Base-by-base conservation (phyloP, 2,888 invertebrate species). In the Drosophila cracens region DNA sequence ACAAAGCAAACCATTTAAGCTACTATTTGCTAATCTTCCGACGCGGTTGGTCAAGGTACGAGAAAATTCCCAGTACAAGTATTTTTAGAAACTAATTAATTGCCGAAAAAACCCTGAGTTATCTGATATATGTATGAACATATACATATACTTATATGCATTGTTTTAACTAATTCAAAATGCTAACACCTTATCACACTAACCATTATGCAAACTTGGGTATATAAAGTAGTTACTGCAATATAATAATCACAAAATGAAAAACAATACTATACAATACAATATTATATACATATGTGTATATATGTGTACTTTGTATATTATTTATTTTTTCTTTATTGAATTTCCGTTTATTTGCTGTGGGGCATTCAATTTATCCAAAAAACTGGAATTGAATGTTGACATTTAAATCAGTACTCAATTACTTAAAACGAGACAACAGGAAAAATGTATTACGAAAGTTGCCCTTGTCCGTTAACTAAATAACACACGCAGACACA, bases 321-420 rank as follows among this genome's bases (percentile, higher is more conserved):
- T 46, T n/a, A 54, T 52, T 51, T 34, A 46, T 36, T 7, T 46
- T 13, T 43, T 38, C 31, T 29, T 46, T 64, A 40, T 76, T 53
- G 62, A 36, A 46, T 63, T 63, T 52, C 40, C 49, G 27, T 48
- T 77, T 65, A 49, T 76, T 65, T 72, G 48, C 66, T 33, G 34
- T 72, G 34, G 60, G 61, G 54, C 34, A 29, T 31, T 75, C 21
- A 54, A 57, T 57, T 58, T 48, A 4, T 31, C 21, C 52, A 68
- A 53, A 53, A 74, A 69, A 67, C 34, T 69, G 53, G 66, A 56
- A 38, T 21, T 53, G 57, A 75, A 73, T 85, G 83, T 88, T 88
- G 86, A 86, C 89, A 86, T 72, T 76, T 64, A 90, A 85, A 85
- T 85, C 85, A 90, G 75, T 72, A 71, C 67, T 82, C 72, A 87